Conservation (phyloP, 23 tunicate species). For the Oikopleura albicans region DNA sequence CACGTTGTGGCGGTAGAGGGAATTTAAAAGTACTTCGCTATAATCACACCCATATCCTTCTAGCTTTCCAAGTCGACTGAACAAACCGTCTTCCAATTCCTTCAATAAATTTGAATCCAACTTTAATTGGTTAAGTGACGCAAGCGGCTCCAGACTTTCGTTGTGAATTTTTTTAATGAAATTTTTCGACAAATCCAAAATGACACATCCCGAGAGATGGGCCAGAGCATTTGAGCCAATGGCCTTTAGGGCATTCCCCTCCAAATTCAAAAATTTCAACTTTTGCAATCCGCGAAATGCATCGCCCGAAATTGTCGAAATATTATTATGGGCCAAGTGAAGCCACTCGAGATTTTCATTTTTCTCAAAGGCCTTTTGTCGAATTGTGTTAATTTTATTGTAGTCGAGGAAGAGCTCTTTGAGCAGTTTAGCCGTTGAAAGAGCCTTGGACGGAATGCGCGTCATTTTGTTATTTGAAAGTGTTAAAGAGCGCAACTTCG, state of each 20-base stretch:
- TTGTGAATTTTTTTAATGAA: background rate
- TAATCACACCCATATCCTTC: no score
- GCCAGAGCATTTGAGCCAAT: background rate
- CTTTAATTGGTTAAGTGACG: background rate
- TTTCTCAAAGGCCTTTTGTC: background rate
- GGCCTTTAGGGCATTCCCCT: background rate
- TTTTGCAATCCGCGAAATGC: background rate
- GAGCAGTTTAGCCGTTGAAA: background rate
- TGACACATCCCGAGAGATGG: constrained; percentile 4
- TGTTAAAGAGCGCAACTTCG: background rate
- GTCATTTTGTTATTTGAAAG: background rate
- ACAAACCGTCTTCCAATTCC: background rate
- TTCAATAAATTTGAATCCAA: background rate
- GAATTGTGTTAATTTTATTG: background rate
- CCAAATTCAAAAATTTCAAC: background rate
- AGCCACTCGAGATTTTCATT: constrained; percentile 6
- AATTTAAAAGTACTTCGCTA: no score
- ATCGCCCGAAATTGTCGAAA: constrained; percentile 6
- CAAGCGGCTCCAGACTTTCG: background rate
- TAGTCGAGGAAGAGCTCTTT: background rate
- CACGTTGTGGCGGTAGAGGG: no score
- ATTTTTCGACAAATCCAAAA: background rate
- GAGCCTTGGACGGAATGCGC: background rate
- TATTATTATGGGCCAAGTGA: constrained; percentile 4
- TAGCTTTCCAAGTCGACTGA: background rate